Percentiles rank a stretch among this genome's conserved stretches.
These are phyloP conservation scores for Lacanobia oleracea DNA, from an alignment of 2,888 invertebrate species.

Conservation along the genomic window DNA sequence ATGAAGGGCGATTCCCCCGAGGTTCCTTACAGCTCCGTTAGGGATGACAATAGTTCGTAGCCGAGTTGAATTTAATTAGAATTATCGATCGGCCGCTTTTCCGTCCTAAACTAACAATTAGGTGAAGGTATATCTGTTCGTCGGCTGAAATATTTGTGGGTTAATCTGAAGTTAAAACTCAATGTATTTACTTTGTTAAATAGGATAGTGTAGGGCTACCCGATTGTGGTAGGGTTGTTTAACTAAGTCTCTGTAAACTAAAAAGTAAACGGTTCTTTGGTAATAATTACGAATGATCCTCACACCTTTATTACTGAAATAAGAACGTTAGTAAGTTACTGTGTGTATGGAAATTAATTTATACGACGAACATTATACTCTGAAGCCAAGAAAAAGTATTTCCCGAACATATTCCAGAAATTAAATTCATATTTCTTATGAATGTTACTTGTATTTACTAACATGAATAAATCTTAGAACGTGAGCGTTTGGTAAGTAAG, in stretches of 20 bases:
- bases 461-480: background rate
- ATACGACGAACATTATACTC: background rate
- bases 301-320: background rate
- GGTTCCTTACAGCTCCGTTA: constrained; percentile 74
- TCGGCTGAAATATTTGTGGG: constrained; percentile 63
- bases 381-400: constrained; percentile 8
- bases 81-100: constrained; percentile 79
- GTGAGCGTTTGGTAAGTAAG: background rate
- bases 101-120: constrained; percentile 75
- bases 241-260: constrained; percentile 44
- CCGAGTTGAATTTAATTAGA: constrained; percentile 84
- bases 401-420: constrained; percentile 9
- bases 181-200: constrained; percentile 64
- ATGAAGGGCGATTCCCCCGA: constrained; percentile 83
- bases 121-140: constrained; percentile 66
- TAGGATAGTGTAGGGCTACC: constrained; percentile 54
- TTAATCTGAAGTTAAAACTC: constrained; percentile 66
- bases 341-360: background rate
- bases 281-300: constrained; percentile 18
- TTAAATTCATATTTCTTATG: constrained; percentile 11
- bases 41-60: constrained; percentile 79
- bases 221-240: constrained; percentile 42
- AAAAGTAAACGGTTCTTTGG: constrained; percentile 38
- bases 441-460: constrained; percentile 6
- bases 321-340: background rate